Base-by-base conservation (phyloP, 2,113 vertebrate species). In the Rattus rattus region DNA sequence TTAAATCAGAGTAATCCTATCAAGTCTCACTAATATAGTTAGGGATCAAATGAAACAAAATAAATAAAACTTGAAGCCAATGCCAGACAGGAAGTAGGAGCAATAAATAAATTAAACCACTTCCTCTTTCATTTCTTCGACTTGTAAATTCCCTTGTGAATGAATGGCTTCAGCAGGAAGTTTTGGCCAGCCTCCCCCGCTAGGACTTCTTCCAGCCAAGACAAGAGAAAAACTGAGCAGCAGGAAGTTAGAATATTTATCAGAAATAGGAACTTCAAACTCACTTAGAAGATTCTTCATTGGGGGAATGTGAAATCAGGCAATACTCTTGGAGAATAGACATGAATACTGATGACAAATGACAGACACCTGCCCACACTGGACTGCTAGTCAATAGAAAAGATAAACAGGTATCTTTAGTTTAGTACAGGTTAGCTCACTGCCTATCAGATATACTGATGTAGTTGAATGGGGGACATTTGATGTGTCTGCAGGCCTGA, bases 21-120 rank as follows among this genome's bases (percentile, higher is more conserved):
- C 49, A 7, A 6, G 30, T 93, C 26, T 79, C 43, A 49, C 52
- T 93, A 28, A 19, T 59, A 22, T 28, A 79, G 43, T 77, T 89
- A 75, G 11, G 7, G 33, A 87, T 93, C 88, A 73, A 87, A 39
- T 92, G 26, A 91, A 96, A 70, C 39, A 90, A 94, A 95, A 65
- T 43, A 90, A 93, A 70, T 43, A 59, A 94, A 83, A 92, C 56
- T 52, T 43, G 28, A 47, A 88, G 43, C n/a, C 86, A 91, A 36
- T 80, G 26, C n/a, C 39, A 83, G 36, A 39, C 7, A 43, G 61
- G 90, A 70, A 83, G 28, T 52, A 83, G 28, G 19, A 92, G 24
- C n/a, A 63, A 59, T 47, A 67, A 84, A 13, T 70, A 36, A 36
- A 47, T 39, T 36, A 56, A 28, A 16, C 4, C 28, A 69, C 13